A percentile compares a stretch with the other conserved stretches of the same genome.
phyloP scores from a whole-genome alignment of 2,888 invertebrate genomes.

The Copidosoma aretas region DNA sequence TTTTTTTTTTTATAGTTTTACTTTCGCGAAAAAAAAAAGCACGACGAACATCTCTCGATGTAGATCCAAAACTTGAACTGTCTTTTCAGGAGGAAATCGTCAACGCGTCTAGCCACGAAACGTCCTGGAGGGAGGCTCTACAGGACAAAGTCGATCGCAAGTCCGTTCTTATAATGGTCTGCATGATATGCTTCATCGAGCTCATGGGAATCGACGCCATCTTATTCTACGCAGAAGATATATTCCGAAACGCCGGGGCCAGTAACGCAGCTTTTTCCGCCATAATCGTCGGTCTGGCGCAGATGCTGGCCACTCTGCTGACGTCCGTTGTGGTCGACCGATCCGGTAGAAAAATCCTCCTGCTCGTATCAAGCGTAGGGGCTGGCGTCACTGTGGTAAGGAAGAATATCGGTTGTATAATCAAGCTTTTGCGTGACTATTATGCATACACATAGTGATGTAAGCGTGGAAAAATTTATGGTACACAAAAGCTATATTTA shows the following conservation, averaged over 20 bases:
- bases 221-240: constrained; percentile 76
- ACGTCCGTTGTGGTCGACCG: constrained; percentile 68
- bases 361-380: neutral
- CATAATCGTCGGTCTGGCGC: neutral
- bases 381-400: neutral
- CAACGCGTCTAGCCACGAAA: constrained; percentile 50
- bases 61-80: no score
- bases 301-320: constrained; percentile 65
- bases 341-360: constrained; percentile 64
- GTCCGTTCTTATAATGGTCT: constrained; percentile 76
- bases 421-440: no score
- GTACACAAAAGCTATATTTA: no score
- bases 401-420: neutral
- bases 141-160: constrained; percentile 74
- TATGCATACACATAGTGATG: no score
- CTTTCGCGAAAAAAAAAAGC: no score
- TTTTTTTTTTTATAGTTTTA: no score
- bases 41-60: no score
- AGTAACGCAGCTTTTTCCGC: neutral
- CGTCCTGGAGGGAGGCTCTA: constrained; percentile 64
- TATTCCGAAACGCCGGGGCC: constrained; percentile 73
- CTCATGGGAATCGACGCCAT: constrained; percentile 81
- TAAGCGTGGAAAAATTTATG: no score
- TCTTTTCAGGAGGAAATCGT: constrained; percentile 52
- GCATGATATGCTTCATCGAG: constrained; percentile 82